A percentile compares a stretch with the other conserved stretches of the same genome.
phyloP scores from a whole-genome alignment of 2,888 invertebrate species.

The Ennomos fuscantarius region DNA sequence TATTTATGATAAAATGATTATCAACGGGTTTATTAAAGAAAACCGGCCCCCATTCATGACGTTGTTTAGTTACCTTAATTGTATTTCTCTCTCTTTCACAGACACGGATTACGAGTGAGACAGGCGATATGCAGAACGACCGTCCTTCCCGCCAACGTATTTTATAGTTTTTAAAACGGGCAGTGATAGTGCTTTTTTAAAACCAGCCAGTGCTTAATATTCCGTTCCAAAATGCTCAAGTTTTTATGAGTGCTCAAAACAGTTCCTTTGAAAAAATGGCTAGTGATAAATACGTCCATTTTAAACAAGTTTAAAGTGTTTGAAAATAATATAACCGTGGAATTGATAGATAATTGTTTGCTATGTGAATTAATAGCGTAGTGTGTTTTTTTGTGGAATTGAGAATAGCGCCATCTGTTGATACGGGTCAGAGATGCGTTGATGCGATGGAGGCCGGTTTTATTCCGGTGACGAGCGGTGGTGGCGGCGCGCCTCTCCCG shows the following conservation, averaged over 20 bases:
- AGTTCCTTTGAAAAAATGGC: conserved; percentile 66
- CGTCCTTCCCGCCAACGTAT: conserved; percentile 27
- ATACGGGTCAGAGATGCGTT: conserved; percentile 58
- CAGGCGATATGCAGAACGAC: conserved; percentile 20
- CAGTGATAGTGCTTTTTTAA: conserved; percentile 23
- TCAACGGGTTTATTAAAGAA: conserved; percentile 34
- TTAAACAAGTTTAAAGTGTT: conserved; percentile 18
- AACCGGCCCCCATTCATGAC: conserved; percentile 53
- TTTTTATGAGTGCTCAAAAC: conserved; percentile 46
- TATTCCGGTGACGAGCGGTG: conserved; percentile 66
- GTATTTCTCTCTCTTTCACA: conserved; percentile 65
- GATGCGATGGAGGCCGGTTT: conserved; percentile 78
- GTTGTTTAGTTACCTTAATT: conserved; percentile 61
- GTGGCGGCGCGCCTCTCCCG: conserved; percentile 53
- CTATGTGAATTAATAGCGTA: conserved; percentile 2
- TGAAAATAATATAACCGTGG: conserved; percentile 31
- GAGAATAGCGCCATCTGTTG: conserved; percentile 66
- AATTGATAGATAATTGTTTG: conserved; percentile 44
- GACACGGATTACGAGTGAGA: conserved; percentile 54
- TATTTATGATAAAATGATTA: conserved; percentile 27
- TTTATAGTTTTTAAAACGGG: conserved; percentile 28
- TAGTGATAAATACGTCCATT: conserved; percentile 50
- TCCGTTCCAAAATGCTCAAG: conserved; percentile 29
- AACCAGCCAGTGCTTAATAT: conserved; percentile 19
- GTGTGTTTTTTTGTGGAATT: conserved; percentile 19